Base-by-base conservation (phyloP, 2,797 vertebrate genomes). In the Okamejei kenojei region DNA sequence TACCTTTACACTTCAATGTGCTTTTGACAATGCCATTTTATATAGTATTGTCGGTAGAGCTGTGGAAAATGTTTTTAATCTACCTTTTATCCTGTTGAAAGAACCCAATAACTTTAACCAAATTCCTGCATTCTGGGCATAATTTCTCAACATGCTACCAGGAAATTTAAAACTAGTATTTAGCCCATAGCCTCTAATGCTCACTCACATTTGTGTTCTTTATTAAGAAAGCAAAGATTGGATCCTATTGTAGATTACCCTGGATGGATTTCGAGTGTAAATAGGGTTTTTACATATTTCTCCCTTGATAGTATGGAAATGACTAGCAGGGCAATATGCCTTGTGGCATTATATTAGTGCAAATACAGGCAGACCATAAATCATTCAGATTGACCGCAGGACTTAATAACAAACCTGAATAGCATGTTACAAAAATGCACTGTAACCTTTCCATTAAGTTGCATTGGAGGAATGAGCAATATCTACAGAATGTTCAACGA, bases 361-460 rank as follows among this genome's bases (percentile, higher is more conserved):
- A 11, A 92, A 92, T 74, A 54, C 45, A 74, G 71, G 45, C 68
- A 92, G 90, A 92, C 35, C 15, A 73, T 92, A 76, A 92, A 92
- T 92, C 65, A 92, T 92, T 74, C 38, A 76, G 71, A 74, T 35
- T 74, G 90, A 91, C 90, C 68, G 26, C 68, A 54, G 38, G 13
- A 45, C 23, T 74, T 92, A 74, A 76, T 76, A 92, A 92, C 35
- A 92, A 54, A 13, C 38, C 90, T 76, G 90, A 74, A 92, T 92
- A 71, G 45, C 65, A 76, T 76, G 19, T 76, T 74, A 92, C 68
- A 11, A 92, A 92, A 76, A 92, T 76, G 90, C 45, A 54, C 23
- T 26, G 29, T 92, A 71, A 54, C 73, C 71, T 92, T 92, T 92
- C 71, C 73, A 92, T 92, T 92, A 92, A 92, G 71, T 92, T 29